These are phyloP conservation scores for Amblyjoppa proteus DNA, from an alignment of 2,888 invertebrate genomes.

Conservation along the genomic window DNA sequence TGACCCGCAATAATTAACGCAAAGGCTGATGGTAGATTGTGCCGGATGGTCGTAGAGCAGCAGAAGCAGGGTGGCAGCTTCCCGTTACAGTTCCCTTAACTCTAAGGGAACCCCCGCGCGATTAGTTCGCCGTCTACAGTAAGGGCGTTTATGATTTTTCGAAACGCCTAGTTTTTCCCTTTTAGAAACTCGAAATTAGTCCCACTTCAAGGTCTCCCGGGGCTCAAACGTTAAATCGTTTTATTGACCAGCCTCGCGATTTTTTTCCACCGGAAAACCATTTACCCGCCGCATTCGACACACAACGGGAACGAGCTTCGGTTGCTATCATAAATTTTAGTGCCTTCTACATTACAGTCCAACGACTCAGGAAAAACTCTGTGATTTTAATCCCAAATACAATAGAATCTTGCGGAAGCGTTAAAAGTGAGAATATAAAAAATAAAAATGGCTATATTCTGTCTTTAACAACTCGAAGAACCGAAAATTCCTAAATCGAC, in stretches of 20 bases:
- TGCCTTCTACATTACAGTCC: neutral
- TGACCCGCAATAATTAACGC: conserved; percentile 70
- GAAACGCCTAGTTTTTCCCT: conserved; percentile 62
- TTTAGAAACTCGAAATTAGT: conserved; percentile 55
- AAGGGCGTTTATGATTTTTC: conserved; percentile 67
- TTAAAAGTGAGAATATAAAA: neutral
- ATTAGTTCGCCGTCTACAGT: conserved; percentile 40
- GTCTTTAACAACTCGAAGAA: neutral
- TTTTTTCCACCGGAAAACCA: conserved; percentile 73
- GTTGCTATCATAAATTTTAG: conserved; percentile 50
- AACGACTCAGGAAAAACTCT: neutral
- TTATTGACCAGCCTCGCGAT: conserved; percentile 73
- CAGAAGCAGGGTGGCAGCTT: conserved; percentile 32
- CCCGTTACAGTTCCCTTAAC: conserved; percentile 55
- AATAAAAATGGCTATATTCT: neutral
- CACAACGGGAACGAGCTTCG: neutral
- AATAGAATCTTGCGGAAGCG: neutral
- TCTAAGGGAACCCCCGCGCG: conserved; percentile 21
- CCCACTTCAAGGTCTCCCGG: conserved; percentile 41
- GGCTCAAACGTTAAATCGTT: conserved; percentile 75
- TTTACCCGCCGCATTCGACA: conserved; percentile 54
- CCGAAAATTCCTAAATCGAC: neutral
- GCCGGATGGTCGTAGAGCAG: conserved; percentile 32
- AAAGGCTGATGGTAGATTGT: conserved; percentile 44
- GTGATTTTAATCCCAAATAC: neutral